phyloP scores from a whole-genome alignment of 2,888 invertebrate genomes.

The Choristoneura rosaceana region DNA sequence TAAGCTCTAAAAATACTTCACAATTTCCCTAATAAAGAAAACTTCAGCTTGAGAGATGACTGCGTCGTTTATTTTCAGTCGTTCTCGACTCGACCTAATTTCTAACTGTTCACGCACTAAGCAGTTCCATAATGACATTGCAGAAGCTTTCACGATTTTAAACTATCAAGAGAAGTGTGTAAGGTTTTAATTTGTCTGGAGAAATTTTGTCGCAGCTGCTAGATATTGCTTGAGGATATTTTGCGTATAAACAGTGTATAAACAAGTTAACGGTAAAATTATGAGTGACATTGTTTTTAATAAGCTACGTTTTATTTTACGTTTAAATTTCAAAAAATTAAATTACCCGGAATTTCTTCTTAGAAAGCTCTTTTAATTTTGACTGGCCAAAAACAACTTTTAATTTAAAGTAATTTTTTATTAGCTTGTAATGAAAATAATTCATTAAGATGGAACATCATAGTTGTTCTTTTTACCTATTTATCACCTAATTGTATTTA shows the following conservation, averaged over 20 bases:
- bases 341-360: no score
- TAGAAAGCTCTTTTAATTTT: no score
- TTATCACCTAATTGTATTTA: no score
- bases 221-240: slow-evolving; percentile 15
- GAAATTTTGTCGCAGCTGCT: slow-evolving; percentile 17
- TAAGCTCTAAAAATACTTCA: not conserved
- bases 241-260: slow-evolving; percentile 9
- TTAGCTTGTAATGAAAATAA: no score
- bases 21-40: not conserved
- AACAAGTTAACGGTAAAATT: slow-evolving; percentile 1
- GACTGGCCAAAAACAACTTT: no score
- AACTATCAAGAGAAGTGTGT: not conserved
- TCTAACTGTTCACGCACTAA: slow-evolving; percentile 10
- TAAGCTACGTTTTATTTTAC: not conserved
- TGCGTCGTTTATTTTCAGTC: slow-evolving; percentile 6
- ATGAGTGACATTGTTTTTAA: not conserved
- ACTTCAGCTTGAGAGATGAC: not conserved
- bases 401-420: no score
- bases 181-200: slow-evolving; percentile 9
- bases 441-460: no score
- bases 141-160: not conserved
- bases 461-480: no score
- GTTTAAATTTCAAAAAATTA: not conserved
- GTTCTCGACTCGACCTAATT: slow-evolving; percentile 11
- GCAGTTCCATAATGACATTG: not conserved